Evolutionary conservation across 2,797 vertebrate genomes (phyloP), one percentile per base, ranked within the genome.

Genomic region (Sebastolobus altivelis): DNA sequence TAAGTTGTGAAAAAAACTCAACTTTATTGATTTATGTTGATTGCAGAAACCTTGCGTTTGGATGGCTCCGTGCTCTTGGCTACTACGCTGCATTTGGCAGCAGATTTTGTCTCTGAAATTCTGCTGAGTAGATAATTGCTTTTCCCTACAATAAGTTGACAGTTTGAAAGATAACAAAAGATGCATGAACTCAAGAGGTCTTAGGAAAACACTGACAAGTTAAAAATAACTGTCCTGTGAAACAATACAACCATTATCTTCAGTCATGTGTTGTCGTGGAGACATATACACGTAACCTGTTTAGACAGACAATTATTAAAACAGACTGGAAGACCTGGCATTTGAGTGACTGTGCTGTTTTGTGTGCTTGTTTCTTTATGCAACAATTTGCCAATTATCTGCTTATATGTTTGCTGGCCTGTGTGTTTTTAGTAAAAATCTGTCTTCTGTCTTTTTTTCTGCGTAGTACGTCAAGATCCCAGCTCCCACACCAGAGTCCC

Each of bases 381-480:
- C 11, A 56, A 43, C 37, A 31, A 2, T 71, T 22, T 46, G 16
- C 29, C 35, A n/a, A 14, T n/a, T 18, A 33, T 60, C 56, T 59
- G 49, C 35, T 22, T 40, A 2, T 38, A 27, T 49, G 33, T 73
- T 70, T 72, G 52, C 54, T 52, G 18, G 9, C n/a, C 12, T 55
- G 31, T 29, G 10, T 63, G 11, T 75, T 16, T 68, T 27, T 0
- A 0, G 61, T 6, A 65, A 4, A 60, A 49, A 61, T 68, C 13
- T 76, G 65, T 65, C 59, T 7, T 54, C 20, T 54, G 20, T 54
- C 49, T 77, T 25, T 63, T 40, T 76, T 71, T 66, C 74, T 59
- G 35, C 25, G 18, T 80, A 96, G 96, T 95, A 95, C 85, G 90
- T 96, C 85, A 96, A 94, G 93, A 97, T 97, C 75, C 96, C 96